Evolutionary conservation across 2,888 invertebrate genomes (phyloP).

Genomic region (Sinelater perroti): DNA sequence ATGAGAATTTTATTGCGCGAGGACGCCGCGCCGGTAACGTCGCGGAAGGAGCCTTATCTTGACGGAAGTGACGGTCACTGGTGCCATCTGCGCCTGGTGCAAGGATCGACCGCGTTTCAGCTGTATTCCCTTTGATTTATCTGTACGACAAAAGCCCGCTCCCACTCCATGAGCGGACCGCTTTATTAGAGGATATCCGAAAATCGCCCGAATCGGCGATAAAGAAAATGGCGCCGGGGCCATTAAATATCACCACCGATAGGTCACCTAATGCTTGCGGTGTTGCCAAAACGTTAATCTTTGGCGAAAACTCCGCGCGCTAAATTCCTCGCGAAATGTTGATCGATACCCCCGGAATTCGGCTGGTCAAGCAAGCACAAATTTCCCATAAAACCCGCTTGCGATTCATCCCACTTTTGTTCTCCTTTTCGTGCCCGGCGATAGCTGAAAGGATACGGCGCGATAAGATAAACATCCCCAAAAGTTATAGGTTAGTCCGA

Average conservation of each 20-base stretch:
- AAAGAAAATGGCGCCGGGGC: slow-evolving; percentile 43
- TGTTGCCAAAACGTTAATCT: slow-evolving; percentile 42
- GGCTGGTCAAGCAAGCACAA: slow-evolving; percentile 35
- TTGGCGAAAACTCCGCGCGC: slow-evolving; percentile 37
- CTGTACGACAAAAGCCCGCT: slow-evolving; percentile 44
- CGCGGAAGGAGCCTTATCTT: slow-evolving; percentile 31
- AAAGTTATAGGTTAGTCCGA: too few species aligned
- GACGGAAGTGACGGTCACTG: slow-evolving; percentile 28
- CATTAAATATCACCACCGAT: slow-evolving; percentile 44
- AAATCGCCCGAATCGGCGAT: slow-evolving; percentile 45
- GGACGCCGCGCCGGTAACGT: slow-evolving; percentile 25
- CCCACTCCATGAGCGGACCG: slow-evolving; percentile 43
- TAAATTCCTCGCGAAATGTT: slow-evolving; percentile 39
- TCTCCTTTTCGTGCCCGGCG: slow-evolving; percentile 13
- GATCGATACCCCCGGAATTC: slow-evolving; percentile 42
- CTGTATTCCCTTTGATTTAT: slow-evolving; percentile 46
- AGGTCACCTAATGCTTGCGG: slow-evolving; percentile 42
- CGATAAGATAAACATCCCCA: slow-evolving; percentile 1
- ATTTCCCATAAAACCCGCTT: slow-evolving; percentile 32
- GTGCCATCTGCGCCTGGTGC: slow-evolving; percentile 20
- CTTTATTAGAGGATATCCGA: slow-evolving; percentile 47
- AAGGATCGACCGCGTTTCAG: slow-evolving; percentile 26
- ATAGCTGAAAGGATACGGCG: slow-evolving; percentile 2
- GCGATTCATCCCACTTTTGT: slow-evolving; percentile 31
- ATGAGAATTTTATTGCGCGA: slow-evolving; percentile 25